These are phyloP conservation scores for Erpobdella octoculata DNA, from an alignment of 2,888 invertebrate species.

Conservation along the genomic window DNA sequence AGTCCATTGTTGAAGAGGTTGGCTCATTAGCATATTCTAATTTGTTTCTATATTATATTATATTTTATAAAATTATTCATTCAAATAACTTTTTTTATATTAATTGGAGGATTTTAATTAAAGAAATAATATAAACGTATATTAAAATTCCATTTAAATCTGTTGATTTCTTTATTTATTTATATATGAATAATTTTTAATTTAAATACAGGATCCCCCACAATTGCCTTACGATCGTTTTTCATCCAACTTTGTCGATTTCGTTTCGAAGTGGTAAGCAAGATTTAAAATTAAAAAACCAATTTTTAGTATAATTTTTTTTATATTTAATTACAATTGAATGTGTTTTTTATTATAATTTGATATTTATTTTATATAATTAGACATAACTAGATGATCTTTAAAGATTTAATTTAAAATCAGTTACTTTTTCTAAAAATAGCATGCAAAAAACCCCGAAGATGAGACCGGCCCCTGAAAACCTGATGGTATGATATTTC, in stretches of 20 bases:
- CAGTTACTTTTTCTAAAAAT: neutral
- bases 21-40: neutral
- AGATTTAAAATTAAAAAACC: too few relatives aligned
- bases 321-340: too few relatives aligned
- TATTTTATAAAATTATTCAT: too few relatives aligned
- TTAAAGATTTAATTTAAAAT: neutral
- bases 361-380: neutral
- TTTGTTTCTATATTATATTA: too few relatives aligned
- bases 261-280: constrained; percentile 31
- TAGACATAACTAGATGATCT: neutral
- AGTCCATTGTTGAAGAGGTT: constrained; percentile 33
- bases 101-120: too few relatives aligned
- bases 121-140: too few relatives aligned
- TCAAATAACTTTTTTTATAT: too few relatives aligned
- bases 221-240: constrained; percentile 16
- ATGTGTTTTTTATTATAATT: too few relatives aligned
- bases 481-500: constrained; percentile 29
- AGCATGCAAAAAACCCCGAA: constrained; percentile 33
- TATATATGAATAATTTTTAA: neutral
- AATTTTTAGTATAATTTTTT: too few relatives aligned
- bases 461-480: constrained; percentile 33
- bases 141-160: too few relatives aligned
- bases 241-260: constrained; percentile 28
- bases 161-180: neutral
- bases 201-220: constrained; percentile 29